Evolutionary conservation across 2,888 invertebrate genomes (phyloP).

Genomic region (Chromoteleia sp.): DNA sequence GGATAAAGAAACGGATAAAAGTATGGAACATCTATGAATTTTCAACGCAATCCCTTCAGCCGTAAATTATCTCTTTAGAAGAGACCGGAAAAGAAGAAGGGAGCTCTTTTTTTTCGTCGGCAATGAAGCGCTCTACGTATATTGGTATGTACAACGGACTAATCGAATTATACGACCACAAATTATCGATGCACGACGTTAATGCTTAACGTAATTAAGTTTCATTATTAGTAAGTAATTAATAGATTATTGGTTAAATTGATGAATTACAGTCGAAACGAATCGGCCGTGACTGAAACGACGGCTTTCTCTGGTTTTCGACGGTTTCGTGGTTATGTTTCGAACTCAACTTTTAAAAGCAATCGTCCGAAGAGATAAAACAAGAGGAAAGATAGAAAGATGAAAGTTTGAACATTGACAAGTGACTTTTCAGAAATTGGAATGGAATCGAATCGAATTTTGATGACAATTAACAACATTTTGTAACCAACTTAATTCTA

Average conservation of each 20-base stretch:
- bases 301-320: background rate
- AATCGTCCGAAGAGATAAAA: background rate
- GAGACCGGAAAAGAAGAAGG: constrained; percentile 22
- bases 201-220: constrained; percentile 37
- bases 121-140: constrained; percentile 23
- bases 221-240: constrained; percentile 31
- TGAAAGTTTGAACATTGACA: too few relatives aligned
- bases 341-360: constrained; percentile 2
- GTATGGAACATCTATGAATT: constrained; percentile 27
- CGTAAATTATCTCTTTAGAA: constrained; percentile 41
- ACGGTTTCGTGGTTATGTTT: background rate
- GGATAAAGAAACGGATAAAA: constrained; percentile 24
- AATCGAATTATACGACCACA: constrained; percentile 33
- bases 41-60: constrained; percentile 3
- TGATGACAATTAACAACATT: too few relatives aligned
- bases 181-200: constrained; percentile 26
- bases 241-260: constrained; percentile 34
- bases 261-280: constrained; percentile 14
- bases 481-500: too few relatives aligned
- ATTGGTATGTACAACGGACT: background rate
- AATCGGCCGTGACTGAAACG: constrained; percentile 2
- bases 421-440: too few relatives aligned
- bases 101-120: constrained; percentile 1
- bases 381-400: background rate
- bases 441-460: too few relatives aligned